Percentiles rank a stretch among this genome's conserved stretches.
phyloP scores from a whole-genome alignment of 2,113 vertebrate genomes.

The Sceloporus undulatus region DNA sequence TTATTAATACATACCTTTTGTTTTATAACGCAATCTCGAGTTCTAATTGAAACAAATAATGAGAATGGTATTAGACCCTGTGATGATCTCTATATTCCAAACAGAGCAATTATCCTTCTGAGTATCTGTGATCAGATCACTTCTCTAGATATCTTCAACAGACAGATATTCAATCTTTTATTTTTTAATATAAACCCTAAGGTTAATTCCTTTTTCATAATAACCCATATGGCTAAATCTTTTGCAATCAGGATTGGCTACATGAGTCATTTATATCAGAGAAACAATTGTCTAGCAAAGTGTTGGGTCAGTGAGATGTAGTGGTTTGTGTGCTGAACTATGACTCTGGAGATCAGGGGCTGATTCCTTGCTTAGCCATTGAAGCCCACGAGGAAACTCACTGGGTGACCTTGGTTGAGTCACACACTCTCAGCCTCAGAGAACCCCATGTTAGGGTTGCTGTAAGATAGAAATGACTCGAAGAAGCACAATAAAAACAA shows the following conservation, averaged over 20 bases:
- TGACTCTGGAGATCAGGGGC: too few species aligned
- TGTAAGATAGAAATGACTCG: too few species aligned
- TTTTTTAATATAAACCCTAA: not conserved
- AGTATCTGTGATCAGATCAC: not conserved
- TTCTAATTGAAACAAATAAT: slow-evolving; percentile 43
- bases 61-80: not conserved
- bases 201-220: not conserved
- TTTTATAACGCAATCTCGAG: slow-evolving; percentile 46
- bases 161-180: not conserved
- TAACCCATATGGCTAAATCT: too few species aligned
- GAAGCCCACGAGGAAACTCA: too few species aligned
- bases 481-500: too few species aligned
- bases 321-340: too few species aligned
- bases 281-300: not conserved
- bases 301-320: too few species aligned
- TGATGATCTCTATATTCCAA: not conserved
- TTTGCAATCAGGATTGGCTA: not conserved
- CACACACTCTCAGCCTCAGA: too few species aligned
- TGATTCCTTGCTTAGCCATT: too few species aligned
- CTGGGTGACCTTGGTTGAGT: too few species aligned
- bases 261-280: not conserved
- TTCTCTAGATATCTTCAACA: not conserved
- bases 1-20: slow-evolving; percentile 33
- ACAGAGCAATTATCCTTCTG: not conserved
- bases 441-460: too few species aligned